These are phyloP conservation scores for Cantharis rufa DNA, from an alignment of 2,888 invertebrate genomes.

Conservation along the genomic window DNA sequence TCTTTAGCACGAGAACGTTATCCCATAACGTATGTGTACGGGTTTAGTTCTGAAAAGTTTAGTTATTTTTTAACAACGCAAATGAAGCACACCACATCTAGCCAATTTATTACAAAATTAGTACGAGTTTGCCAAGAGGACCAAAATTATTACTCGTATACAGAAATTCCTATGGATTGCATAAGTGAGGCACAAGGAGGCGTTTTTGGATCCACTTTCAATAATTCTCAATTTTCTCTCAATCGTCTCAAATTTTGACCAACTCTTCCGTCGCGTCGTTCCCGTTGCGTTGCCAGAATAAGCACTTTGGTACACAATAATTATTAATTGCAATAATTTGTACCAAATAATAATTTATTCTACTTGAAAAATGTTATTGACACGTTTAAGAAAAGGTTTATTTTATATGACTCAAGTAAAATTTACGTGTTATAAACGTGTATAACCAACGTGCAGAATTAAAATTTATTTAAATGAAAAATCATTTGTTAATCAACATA, in stretches of 20 bases:
- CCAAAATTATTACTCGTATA: constrained; percentile 94
- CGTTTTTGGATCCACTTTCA: too few relatives aligned
- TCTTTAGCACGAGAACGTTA: constrained; percentile 88
- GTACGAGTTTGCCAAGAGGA: constrained; percentile 96
- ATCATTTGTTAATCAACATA: constrained; percentile 27
- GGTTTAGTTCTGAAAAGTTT: constrained; percentile 93
- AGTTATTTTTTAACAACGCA: constrained; percentile 97
- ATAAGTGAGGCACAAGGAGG: constrained; percentile 72
- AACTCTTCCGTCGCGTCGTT: too few relatives aligned
- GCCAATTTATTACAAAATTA: constrained; percentile 88
- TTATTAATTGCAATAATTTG: too few relatives aligned
- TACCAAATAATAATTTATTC: too few relatives aligned
- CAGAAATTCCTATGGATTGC: constrained; percentile 95
- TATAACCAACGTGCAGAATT: neutral
- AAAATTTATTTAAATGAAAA: neutral
- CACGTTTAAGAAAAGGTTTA: neutral
- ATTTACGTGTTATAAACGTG: neutral
- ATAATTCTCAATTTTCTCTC: too few relatives aligned
- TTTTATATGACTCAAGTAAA: neutral
- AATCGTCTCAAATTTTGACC: neutral
- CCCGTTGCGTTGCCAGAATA: too few relatives aligned
- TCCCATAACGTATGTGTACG: constrained; percentile 94
- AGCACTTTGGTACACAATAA: too few relatives aligned
- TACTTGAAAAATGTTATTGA: neutral
- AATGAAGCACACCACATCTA: constrained; percentile 77